phyloP scores from a whole-genome alignment of 2,113 vertebrate species.

The Fregata magnificens region DNA sequence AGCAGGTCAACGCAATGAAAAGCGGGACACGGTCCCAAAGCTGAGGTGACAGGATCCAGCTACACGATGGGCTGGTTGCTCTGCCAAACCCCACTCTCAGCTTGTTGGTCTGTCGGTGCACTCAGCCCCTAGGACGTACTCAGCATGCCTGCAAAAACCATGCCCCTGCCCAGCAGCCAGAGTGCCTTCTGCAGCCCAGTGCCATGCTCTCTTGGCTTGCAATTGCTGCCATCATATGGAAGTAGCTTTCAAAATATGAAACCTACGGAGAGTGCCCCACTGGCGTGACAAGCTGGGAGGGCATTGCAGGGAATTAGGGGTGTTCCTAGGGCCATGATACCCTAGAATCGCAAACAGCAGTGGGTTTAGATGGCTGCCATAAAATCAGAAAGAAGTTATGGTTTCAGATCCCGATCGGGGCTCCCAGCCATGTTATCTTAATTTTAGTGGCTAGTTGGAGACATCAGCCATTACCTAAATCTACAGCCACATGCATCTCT shows the following conservation, averaged over 20 bases:
- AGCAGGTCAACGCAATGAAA: neutral
- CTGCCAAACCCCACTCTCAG: neutral
- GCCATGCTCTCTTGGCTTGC: neutral
- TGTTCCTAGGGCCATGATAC: neutral
- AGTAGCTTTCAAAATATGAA: neutral
- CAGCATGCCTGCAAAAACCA: neutral
- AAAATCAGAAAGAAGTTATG: neutral
- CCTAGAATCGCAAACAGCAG: neutral
- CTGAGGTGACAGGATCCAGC: neutral
- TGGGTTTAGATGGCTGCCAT: neutral
- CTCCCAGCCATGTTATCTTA: neutral
- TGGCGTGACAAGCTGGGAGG: neutral
- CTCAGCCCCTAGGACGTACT: neutral
- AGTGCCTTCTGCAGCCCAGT: neutral
- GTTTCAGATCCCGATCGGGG: neutral
- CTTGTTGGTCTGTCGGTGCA: fast-evolving
- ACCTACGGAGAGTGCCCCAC: neutral
- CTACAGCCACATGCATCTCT: neutral
- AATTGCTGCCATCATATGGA: neutral
- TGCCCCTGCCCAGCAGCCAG: neutral
- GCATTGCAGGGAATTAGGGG: neutral
- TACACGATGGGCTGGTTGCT: neutral
- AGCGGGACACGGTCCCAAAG: fast-evolving
- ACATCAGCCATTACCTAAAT: neutral
- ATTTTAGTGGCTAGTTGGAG: neutral